Evolutionary conservation across 2,797 vertebrate species (phyloP), one percentile per base, ranked within the genome.

Genomic region (Capromys pilorides): DNA sequence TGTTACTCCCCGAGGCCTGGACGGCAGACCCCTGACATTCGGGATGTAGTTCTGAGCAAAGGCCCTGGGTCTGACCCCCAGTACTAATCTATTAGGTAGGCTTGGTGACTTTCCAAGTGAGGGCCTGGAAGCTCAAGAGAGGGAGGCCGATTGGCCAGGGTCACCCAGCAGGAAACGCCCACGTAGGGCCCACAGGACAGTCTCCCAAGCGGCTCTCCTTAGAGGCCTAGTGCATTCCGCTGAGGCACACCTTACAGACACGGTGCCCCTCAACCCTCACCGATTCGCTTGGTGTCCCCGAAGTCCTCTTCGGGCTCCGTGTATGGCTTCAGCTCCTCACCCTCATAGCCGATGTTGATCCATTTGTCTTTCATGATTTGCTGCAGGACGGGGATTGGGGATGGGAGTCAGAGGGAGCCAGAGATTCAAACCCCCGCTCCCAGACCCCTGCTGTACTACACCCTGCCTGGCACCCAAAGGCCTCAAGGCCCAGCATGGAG

Each of bases 341-440:
- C 98, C 16, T 99, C 99, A 3, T 98, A 99, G 88, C 99, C 99
- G 33, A 99, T 97, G 97, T 99, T 99, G 97, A 99, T 99, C 99
- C 99, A 99, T 64, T 99, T 99, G 98, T 99, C 99, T 97, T 99
- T 99, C 99, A 99, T 99, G 97, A 99, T 99, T 99, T 99, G 99
- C 99, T 99, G 97, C 7, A n/a, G 77, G n/a, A 67, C 39, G 33
- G 71, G 86, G 49, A 36, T 16, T 22, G 66, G 26, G 84, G 80
- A 26, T 1, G 2, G 5, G 49, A 0, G 18, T 93, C 71, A 80
- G 88, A 45, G 36, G 31, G 31, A 66, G 28, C 16, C 0, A 0
- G 45, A 33, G 18, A 51, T 49, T 41, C 2, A 41, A 0, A 45
- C 5, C 77, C 33, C 22, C 6, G 5, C n/a, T 13, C 57, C 22